Percentiles rank a stretch among this genome's conserved stretches.
These are phyloP conservation scores for Hipparchia sbordonii DNA, from an alignment of 2,888 invertebrate species.

Conservation along the genomic window DNA sequence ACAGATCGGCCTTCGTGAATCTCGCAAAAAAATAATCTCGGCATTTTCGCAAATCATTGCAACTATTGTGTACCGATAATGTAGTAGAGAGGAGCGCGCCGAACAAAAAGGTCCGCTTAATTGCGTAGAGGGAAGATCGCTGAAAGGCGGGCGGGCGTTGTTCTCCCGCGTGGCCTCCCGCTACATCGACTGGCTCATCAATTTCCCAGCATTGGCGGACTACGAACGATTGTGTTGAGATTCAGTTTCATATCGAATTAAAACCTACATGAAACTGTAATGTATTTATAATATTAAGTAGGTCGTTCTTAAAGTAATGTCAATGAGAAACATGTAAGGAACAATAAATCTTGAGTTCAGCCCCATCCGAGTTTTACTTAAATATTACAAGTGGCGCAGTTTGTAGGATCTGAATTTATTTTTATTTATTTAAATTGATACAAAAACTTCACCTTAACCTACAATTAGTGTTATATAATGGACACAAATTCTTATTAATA, in stretches of 20 bases:
- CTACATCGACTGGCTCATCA: conserved; percentile 75
- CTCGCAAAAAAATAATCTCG: conserved; percentile 67
- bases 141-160: conserved; percentile 71
- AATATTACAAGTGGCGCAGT: too few relatives aligned
- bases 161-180: conserved; percentile 70
- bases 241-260: conserved; percentile 54
- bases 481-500: too few relatives aligned
- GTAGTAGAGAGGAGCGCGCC: conserved; percentile 69
- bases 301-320: too few relatives aligned
- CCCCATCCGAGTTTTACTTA: too few relatives aligned
- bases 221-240: conserved; percentile 56
- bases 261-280: too few relatives aligned
- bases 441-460: too few relatives aligned
- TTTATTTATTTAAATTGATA: too few relatives aligned
- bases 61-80: conserved; percentile 77
- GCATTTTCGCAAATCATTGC: conserved; percentile 78
- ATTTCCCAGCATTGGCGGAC: conserved; percentile 69
- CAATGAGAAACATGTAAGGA: too few relatives aligned
- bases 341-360: too few relatives aligned
- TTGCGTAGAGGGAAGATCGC: conserved; percentile 70
- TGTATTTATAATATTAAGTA: too few relatives aligned
- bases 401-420: too few relatives aligned
- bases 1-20: conserved; percentile 51
- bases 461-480: too few relatives aligned
- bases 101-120: conserved; percentile 80